Evolutionary conservation across 2,113 vertebrate genomes (phyloP), one percentile per base, ranked within the genome.

Genomic region (Burhinus oedicnemus): DNA sequence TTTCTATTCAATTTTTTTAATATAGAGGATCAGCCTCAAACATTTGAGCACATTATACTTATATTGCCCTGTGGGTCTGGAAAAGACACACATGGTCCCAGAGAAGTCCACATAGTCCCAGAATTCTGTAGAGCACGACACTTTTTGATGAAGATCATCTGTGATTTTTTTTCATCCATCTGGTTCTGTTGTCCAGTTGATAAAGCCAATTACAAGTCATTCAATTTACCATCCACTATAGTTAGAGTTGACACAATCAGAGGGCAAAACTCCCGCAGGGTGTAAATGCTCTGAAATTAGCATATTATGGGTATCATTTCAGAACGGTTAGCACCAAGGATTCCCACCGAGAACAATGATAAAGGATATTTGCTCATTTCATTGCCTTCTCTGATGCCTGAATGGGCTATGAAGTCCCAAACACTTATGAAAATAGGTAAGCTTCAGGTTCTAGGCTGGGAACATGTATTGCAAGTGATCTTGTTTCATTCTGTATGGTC

Each of bases 211-310:
- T 96, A 62, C 49, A 91, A 42, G 26, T 96, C 7, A 2, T 79
- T 87, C 87, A 77, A 30, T 93, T 94, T 88, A 70, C 66, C 11
- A 47, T 77, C 51, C 68, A 27, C 55, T 77, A 2, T 38, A 77
- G 57, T 61, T 54, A 94, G 36, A 90, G 40, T 18, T 52, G 62
- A 83, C 44, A 65, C 40, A 84, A 51, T 54, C 11, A 76, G 74
- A 95, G 62, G 78, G 91, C 61, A 82, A 70, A 93, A 76, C 49
- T 72, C 66, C 49, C 3, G 2, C 32, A 42, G 45, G 32, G 49
- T 90, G 58, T 62, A 95, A 95, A 77, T 72, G 44, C 72, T 94
- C 74, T 79, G 61, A 93, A 94, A 93, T 79, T 62, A 87, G 66
- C 45, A 11, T 87, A 52, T 61, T 81, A 79, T 65, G 25, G 30